Evolutionary conservation across 2,113 vertebrate genomes (phyloP).

Genomic region (Puntigrus tetrazona): DNA sequence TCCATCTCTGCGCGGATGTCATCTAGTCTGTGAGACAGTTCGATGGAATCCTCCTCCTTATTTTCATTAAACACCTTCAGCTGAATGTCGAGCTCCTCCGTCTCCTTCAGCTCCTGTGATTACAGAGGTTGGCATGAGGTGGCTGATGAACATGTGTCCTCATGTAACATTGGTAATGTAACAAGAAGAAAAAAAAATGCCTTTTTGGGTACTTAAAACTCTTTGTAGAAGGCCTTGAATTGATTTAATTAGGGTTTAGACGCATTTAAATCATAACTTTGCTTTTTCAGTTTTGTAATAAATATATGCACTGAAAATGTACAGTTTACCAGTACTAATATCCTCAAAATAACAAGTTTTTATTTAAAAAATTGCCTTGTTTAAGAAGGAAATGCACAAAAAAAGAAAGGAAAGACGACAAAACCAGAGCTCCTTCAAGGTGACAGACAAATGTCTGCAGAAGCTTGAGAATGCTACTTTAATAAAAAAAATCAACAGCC

Average conservation of each 20-base stretch:
- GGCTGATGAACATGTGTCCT: background rate
- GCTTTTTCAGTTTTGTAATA: background rate
- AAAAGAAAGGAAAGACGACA: background rate
- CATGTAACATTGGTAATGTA: background rate
- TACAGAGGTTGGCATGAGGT: conserved; percentile 7
- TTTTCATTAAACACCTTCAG: conserved; percentile 98
- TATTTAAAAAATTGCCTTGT: background rate
- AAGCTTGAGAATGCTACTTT: background rate
- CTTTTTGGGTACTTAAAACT: background rate
- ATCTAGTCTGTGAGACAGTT: conserved; percentile 92
- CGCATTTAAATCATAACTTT: background rate
- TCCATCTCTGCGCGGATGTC: conserved; percentile 98
- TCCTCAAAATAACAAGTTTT: background rate
- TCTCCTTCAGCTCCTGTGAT: conserved; percentile 89
- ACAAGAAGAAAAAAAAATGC: background rate
- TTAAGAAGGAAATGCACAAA: background rate
- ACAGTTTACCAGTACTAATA: background rate
- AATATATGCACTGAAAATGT: background rate
- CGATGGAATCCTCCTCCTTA: conserved; percentile 95
- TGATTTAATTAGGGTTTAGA: background rate
- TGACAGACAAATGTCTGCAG: background rate
- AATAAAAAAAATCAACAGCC: background rate
- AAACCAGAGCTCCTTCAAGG: background rate
- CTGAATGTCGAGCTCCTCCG: conserved; percentile 98
- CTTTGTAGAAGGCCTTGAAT: background rate